phyloP scores from a whole-genome alignment of 2,113 vertebrate species.

The Xyliphius kryptos region DNA sequence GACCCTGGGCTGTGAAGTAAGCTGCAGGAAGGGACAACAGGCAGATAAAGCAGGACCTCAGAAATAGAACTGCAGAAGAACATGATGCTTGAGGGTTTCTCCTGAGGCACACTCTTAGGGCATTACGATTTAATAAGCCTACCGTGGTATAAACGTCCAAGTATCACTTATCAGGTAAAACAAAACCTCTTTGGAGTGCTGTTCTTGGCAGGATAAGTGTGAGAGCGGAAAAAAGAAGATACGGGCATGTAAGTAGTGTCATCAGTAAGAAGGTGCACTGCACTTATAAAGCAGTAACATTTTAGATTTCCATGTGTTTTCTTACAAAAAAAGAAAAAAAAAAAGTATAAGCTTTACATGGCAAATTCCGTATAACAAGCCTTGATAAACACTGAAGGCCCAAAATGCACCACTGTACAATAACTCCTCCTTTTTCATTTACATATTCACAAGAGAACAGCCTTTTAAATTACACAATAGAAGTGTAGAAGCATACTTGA shows the following conservation, averaged over 20 bases:
- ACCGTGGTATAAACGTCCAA: slow-evolving; percentile 35
- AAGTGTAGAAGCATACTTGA: slow-evolving; percentile 70
- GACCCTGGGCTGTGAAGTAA: too few species aligned
- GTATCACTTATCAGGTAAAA: slow-evolving; percentile 39
- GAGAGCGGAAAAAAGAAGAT: background rate
- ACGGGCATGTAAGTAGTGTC: slow-evolving; percentile 17
- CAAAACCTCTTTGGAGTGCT: slow-evolving; percentile 13
- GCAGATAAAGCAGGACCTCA: background rate
- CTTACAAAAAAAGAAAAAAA: slow-evolving; percentile 46
- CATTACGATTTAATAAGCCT: slow-evolving; percentile 52
- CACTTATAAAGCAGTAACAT: slow-evolving; percentile 33
- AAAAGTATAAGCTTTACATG: slow-evolving; percentile 42
- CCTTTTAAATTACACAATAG: slow-evolving; percentile 69
- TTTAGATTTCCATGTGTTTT: slow-evolving; percentile 28
- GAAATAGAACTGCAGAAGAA: too few species aligned
- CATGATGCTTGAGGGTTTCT: too few species aligned
- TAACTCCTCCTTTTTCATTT: slow-evolving; percentile 38
- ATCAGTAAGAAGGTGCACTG: slow-evolving; percentile 37
- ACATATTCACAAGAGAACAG: slow-evolving; percentile 53
- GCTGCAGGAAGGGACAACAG: too few species aligned
- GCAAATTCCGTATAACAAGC: slow-evolving; percentile 43
- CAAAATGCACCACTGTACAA: slow-evolving; percentile 44
- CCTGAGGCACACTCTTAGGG: slow-evolving; percentile 4
- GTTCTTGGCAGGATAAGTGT: background rate
- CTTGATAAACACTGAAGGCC: slow-evolving; percentile 32